These are phyloP conservation scores for Hycleus cichorii DNA, from an alignment of 1,140 invertebrate species.

Conservation along the genomic window DNA sequence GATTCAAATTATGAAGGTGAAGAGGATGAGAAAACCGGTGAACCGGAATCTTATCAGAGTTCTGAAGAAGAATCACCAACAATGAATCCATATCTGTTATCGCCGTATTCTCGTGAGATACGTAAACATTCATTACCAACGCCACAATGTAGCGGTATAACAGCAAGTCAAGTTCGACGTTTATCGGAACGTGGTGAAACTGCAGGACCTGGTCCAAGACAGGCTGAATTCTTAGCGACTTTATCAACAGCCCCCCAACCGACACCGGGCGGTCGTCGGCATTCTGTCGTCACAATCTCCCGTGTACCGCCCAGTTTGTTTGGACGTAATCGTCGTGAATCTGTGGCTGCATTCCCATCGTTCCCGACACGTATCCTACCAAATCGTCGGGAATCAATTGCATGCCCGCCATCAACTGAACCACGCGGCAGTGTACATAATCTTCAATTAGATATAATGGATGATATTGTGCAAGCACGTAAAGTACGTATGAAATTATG, in stretches of 20 bases:
- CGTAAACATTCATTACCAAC: conserved; percentile 75
- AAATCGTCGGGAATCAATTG: conserved; percentile 43
- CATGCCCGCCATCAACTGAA: conserved; percentile 55
- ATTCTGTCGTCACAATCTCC: conserved; percentile 78
- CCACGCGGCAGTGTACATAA: conserved; percentile 71
- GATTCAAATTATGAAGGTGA: conserved; percentile 62
- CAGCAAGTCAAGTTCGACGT: conserved; percentile 72
- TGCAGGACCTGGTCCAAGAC: conserved; percentile 57
- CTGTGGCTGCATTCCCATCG: conserved; percentile 65
- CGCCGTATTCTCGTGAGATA: conserved; percentile 60
- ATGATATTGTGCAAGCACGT: conserved; percentile 72
- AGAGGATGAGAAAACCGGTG: conserved; percentile 42
- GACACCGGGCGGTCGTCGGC: conserved; percentile 63
- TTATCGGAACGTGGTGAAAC: conserved; percentile 70
- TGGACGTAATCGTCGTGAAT: conserved; percentile 66
- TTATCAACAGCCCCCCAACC: conserved; percentile 62
- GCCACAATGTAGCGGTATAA: conserved; percentile 73
- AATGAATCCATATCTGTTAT: conserved; percentile 69
- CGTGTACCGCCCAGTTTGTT: conserved; percentile 66
- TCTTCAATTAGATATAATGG: conserved; percentile 77
- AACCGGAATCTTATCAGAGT: conserved; percentile 48
- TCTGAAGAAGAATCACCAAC: conserved; percentile 64
- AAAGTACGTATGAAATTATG: conserved; percentile 76
- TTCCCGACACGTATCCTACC: conserved; percentile 37
- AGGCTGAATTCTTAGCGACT: conserved; percentile 72